phyloP scores from a whole-genome alignment of 2,888 invertebrate genomes.

The Marasmarcha lunaedactyla region DNA sequence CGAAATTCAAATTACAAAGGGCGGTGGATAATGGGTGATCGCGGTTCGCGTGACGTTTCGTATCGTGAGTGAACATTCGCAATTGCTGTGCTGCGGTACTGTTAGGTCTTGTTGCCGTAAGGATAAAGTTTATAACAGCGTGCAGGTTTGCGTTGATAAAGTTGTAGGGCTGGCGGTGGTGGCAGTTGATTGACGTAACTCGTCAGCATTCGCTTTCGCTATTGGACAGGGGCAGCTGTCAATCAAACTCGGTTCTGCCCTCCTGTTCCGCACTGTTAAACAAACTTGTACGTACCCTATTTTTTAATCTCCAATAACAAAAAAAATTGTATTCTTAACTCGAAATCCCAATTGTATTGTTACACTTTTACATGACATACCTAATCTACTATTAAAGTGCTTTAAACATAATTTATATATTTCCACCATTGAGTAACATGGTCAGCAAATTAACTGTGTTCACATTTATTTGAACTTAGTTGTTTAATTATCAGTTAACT shows the following conservation, averaged over 20 bases:
- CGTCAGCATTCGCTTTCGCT: conserved; percentile 81
- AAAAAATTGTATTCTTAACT: too few relatives aligned
- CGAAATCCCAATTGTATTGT: too few relatives aligned
- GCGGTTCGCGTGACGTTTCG: conserved; percentile 58
- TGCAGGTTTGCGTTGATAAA: conserved; percentile 21
- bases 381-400: too few relatives aligned
- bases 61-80: conserved; percentile 39
- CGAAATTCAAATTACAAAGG: conserved; percentile 70
- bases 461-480: conserved; percentile 18
- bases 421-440: too few relatives aligned
- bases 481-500: conserved; percentile 48
- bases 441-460: too few relatives aligned
- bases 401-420: too few relatives aligned
- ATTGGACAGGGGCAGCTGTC: conserved; percentile 85
- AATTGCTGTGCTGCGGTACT: conserved; percentile 30
- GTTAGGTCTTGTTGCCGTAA: conserved; percentile 18
- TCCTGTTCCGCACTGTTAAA: neutral
- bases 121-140: conserved; percentile 24
- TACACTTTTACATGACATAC: too few relatives aligned
- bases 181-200: conserved; percentile 80
- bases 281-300: neutral
- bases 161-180: conserved; percentile 36
- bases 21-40: conserved; percentile 68
- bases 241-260: conserved; percentile 73
- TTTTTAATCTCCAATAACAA: too few relatives aligned